These are phyloP conservation scores for Artibeus jamaicensis DNA, from an alignment of 2,797 vertebrate genomes.

Conservation along the genomic window DNA sequence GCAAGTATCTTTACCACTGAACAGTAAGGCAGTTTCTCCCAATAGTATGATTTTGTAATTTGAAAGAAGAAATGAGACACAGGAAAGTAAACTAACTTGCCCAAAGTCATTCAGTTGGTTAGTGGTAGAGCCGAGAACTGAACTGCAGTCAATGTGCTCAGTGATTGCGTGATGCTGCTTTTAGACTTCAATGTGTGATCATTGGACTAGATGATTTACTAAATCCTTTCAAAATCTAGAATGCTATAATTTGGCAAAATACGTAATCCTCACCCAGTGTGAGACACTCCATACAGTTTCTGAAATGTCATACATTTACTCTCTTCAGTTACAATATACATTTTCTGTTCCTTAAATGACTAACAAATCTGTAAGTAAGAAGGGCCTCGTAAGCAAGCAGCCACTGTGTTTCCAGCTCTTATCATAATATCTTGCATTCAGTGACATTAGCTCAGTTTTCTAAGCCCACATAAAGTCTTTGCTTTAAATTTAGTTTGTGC, in stretches of 20 bases:
- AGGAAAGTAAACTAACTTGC: not conserved
- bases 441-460: not conserved
- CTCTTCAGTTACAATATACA: not conserved
- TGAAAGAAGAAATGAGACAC: not conserved
- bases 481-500: not conserved
- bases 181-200: not conserved
- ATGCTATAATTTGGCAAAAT: not conserved
- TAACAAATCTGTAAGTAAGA: not conserved
- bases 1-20: not conserved
- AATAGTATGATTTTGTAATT: not conserved
- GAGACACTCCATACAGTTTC: not conserved
- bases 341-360: not conserved
- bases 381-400: not conserved
- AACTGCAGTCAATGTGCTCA: not conserved
- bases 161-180: not conserved
- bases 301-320: not conserved
- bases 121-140: not conserved
- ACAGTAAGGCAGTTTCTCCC: not conserved
- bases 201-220: not conserved
- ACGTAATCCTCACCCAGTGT: not conserved
- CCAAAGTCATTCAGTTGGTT: not conserved
- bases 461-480: not conserved
- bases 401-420: not conserved
- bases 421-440: not conserved
- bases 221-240: not conserved